These are phyloP conservation scores for Ia io DNA, from an alignment of 2,113 vertebrate species.

Conservation along the genomic window DNA sequence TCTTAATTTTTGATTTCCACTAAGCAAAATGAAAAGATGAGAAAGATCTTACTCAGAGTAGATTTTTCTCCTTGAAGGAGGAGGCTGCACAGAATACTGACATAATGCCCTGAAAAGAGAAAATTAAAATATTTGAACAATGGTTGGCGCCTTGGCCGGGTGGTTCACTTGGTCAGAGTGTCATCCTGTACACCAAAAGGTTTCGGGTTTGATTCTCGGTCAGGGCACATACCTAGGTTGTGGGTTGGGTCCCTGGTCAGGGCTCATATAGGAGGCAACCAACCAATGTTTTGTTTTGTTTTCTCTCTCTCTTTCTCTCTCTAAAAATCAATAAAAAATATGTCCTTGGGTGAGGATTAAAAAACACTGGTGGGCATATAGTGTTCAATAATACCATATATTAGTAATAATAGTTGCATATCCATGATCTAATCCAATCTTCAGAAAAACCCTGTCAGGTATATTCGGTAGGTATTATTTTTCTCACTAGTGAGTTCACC, in stretches of 20 bases:
- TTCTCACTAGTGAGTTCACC: background rate
- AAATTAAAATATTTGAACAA: slow-evolving; percentile 1
- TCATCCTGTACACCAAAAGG: background rate
- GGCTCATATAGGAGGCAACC: background rate
- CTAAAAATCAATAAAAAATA: background rate
- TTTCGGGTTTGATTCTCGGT: background rate
- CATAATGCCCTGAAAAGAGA: slow-evolving; percentile 62
- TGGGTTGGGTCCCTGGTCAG: too few species aligned
- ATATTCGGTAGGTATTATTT: background rate
- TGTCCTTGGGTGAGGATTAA: background rate
- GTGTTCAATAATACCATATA: background rate
- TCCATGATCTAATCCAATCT: background rate
- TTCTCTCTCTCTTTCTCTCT: background rate
- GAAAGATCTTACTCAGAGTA: slow-evolving; percentile 86
- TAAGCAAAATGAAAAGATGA: background rate
- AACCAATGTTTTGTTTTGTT: background rate
- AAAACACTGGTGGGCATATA: background rate
- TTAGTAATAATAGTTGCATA: background rate
- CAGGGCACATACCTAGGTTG: background rate
- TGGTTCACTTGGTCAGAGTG: background rate
- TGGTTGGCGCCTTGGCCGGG: background rate
- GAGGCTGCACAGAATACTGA: slow-evolving; percentile 49
- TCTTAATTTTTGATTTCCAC: slow-evolving; percentile 15
- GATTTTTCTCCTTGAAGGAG: slow-evolving; percentile 76
- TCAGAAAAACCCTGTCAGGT: background rate